Percentiles rank a stretch among this genome's conserved stretches.
Evolutionary conservation across 2,888 invertebrate species (phyloP).

Genomic region (Ennomos erosarius): DNA sequence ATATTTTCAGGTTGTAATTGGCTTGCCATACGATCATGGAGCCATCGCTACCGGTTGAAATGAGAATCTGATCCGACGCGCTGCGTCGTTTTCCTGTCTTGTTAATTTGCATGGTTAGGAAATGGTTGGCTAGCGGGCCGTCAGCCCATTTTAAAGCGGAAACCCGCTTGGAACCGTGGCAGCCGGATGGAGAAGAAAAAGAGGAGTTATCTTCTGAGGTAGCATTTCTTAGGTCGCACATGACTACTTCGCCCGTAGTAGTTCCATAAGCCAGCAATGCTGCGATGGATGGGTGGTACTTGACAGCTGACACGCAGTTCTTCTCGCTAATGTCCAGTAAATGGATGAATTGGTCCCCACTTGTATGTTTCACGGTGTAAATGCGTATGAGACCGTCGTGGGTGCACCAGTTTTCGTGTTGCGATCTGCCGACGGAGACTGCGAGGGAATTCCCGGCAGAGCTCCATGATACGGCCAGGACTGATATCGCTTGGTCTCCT

Average conservation of each 20-base stretch:
- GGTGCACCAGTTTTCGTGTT: slow-evolving; percentile 73
- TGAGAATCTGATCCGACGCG: slow-evolving; percentile 64
- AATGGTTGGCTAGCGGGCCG: slow-evolving; percentile 56
- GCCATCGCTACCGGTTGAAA: slow-evolving; percentile 62
- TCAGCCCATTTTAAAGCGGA: slow-evolving; percentile 68
- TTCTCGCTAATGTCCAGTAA: slow-evolving; percentile 66
- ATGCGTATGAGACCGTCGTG: slow-evolving; percentile 68
- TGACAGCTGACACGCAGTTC: slow-evolving; percentile 66
- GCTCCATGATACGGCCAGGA: slow-evolving; percentile 68
- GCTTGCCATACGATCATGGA: slow-evolving; percentile 72
- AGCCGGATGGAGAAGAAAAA: slow-evolving; percentile 61
- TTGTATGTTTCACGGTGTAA: slow-evolving; percentile 67
- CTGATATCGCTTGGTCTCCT: slow-evolving; percentile 60
- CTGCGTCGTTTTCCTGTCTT: slow-evolving; percentile 65
- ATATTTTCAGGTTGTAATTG: slow-evolving; percentile 59
- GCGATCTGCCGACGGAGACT: slow-evolving; percentile 61
- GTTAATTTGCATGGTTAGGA: slow-evolving; percentile 63
- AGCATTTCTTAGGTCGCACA: slow-evolving; percentile 59
- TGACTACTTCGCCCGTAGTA: slow-evolving; percentile 67
- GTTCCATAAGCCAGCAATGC: slow-evolving; percentile 73
- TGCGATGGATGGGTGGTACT: slow-evolving; percentile 64
- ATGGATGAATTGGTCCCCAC: slow-evolving; percentile 76
- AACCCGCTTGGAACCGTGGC: slow-evolving; percentile 66
- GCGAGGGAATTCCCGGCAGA: slow-evolving; percentile 71
- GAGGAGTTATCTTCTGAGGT: slow-evolving; percentile 46